Base-by-base conservation (phyloP, 2,797 vertebrate genomes). In the Hoplostethus mediterraneus region DNA sequence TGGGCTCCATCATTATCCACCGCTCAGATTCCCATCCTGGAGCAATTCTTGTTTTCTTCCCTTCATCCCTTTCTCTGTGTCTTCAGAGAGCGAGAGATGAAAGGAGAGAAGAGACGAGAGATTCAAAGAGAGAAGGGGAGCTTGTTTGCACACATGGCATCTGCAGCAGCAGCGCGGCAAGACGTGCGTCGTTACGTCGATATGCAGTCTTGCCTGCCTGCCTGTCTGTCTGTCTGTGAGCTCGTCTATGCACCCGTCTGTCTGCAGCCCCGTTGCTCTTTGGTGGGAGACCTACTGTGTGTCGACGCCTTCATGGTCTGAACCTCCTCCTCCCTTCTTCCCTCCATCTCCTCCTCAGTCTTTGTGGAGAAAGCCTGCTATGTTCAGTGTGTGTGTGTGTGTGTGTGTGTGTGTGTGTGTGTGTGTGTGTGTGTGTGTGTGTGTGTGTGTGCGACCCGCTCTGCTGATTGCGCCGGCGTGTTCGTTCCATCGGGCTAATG, bases 401-500 rank as follows among this genome's bases (percentile, higher is more conserved):
- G 49, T 30, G 42, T 16, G 25, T 52, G 48, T 61, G n/a, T n/a
- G 67, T 57, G 25, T 16, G 21, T 11, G 54, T 40, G 65, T 30
- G 45, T 17, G 60, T 6, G 57, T 33, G 45, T 42, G 49, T 30
- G 42, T 16, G 25, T 52, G 48, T 61, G n/a, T n/a, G 67, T 57
- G 25, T 16, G 21, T 11, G 54, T 40, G 65, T 30, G 45, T 17
- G 7, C 5, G 33, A 90, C 83, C 76, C 66, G 75, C 58, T n/a
- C 28, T 25, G 64, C 80, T 73, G 81, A 85, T 79, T 74, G 63
- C 65, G 75, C 54, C 6, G 2, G 28, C 65, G 57, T 44, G 38
- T 71, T 66, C 61, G 54, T 73, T 87, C 81, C 78, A 82, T 88
- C 84, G 83, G 81, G 73, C 85, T 86, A 89, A 90, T 91, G 81